phyloP scores from a whole-genome alignment of 23 tunicate species.

The Trididemnum clinides region DNA sequence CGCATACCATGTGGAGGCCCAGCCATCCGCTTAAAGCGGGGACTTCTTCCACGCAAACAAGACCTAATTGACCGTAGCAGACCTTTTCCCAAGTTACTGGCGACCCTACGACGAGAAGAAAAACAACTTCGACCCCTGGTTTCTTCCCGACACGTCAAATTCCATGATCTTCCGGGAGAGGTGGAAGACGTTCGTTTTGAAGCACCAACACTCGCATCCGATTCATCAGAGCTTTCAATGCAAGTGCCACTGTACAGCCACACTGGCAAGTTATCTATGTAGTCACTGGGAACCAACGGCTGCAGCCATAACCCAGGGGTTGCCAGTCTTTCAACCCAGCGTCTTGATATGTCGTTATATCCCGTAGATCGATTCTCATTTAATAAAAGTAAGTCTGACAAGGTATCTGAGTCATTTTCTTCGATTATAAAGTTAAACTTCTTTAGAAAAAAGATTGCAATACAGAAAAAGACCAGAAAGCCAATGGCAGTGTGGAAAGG shows the following conservation, averaged over 20 bases:
- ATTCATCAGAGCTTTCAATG: slow-evolving; percentile 11
- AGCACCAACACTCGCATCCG: neutral
- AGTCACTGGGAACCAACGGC: slow-evolving; percentile 55
- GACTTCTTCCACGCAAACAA: slow-evolving; percentile 60
- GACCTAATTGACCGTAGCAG: slow-evolving; percentile 16
- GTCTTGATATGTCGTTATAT: slow-evolving; percentile 42
- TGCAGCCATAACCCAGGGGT: slow-evolving; percentile 71
- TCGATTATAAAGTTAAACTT: neutral
- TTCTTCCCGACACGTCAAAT: neutral
- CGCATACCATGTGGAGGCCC: slow-evolving; percentile 56
- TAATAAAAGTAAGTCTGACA: slow-evolving; percentile 14
- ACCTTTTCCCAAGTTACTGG: neutral
- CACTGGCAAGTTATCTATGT: slow-evolving; percentile 63
- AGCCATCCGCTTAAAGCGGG: slow-evolving; percentile 14
- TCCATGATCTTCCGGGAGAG: slow-evolving; percentile 7
- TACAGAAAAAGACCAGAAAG: slow-evolving; percentile 35
- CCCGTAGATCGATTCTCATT: slow-evolving; percentile 3
- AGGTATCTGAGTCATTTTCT: slow-evolving; percentile 17
- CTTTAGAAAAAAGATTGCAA: neutral
- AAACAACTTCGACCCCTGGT: slow-evolving; percentile 39
- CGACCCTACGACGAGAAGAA: neutral
- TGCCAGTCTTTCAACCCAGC: slow-evolving; percentile 60
- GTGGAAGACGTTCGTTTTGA: slow-evolving; percentile 23
- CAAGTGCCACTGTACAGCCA: slow-evolving; percentile 44
- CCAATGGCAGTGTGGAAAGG: neutral